phyloP scores from a whole-genome alignment of 2,797 vertebrate genomes.

The Distichodus sexfasciatus region DNA sequence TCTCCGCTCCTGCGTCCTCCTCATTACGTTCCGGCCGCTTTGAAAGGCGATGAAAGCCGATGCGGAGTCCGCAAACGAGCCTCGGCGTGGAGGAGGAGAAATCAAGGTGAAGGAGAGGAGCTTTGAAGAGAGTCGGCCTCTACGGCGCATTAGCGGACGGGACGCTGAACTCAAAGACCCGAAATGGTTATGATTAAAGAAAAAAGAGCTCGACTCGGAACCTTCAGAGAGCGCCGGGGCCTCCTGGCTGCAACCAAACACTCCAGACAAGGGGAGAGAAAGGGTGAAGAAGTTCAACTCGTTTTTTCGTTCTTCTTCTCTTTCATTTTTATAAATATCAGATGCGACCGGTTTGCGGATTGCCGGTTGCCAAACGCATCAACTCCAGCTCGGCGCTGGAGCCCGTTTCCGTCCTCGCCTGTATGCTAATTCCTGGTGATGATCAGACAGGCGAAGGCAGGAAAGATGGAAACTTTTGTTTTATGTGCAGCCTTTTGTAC shows the following conservation, averaged over 20 bases:
- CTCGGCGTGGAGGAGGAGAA: conserved; percentile 19
- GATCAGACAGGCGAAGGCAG: conserved; percentile 64
- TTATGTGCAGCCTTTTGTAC: conserved; percentile 60
- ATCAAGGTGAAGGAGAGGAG: conserved; percentile 18
- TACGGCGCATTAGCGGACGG: conserved; percentile 1
- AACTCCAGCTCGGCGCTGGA: conserved; percentile 11
- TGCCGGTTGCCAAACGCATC: not conserved
- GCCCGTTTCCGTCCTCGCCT: not conserved
- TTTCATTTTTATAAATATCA: conserved; percentile 15
- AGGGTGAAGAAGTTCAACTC: not conserved
- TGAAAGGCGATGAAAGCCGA: conserved; percentile 30
- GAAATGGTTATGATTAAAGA: conserved; percentile 32
- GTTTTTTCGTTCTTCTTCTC: not conserved
- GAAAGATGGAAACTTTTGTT: conserved; percentile 63
- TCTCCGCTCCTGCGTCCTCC: not conserved
- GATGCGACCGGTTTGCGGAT: conserved; percentile 23
- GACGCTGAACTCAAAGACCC: conserved; percentile 4
- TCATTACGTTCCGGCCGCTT: conserved; percentile 4
- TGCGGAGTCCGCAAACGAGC: conserved; percentile 14
- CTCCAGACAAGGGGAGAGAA: not conserved
- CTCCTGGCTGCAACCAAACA: conserved; percentile 6
- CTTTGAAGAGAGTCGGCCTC: conserved; percentile 6
- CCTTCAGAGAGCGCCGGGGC: not conserved
- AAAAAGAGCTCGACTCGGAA: not conserved
- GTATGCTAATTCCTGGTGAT: conserved; percentile 70